Conservation (phyloP, 1,140 invertebrate species). For the Bombus turneri region DNA sequence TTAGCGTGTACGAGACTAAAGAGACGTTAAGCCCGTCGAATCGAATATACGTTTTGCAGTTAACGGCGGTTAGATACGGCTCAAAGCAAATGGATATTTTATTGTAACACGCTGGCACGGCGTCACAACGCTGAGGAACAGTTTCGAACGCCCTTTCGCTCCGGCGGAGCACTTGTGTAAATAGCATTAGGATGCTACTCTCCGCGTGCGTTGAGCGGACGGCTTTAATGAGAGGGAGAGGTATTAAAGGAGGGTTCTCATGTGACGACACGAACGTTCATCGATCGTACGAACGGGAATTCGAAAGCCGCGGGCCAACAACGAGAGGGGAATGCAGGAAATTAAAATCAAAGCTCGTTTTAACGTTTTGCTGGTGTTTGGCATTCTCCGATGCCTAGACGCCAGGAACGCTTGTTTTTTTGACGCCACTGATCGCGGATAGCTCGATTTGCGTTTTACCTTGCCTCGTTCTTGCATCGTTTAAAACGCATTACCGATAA, state of each 20-base stretch:
- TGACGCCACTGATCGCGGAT: background rate
- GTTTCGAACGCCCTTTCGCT: slow-evolving; percentile 57
- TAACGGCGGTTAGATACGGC: background rate
- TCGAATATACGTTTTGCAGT: background rate
- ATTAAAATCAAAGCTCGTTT: slow-evolving; percentile 62
- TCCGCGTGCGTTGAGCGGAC: slow-evolving; percentile 53
- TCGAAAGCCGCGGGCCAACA: slow-evolving; percentile 58
- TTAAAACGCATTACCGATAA: background rate
- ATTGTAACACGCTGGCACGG: slow-evolving; percentile 6
- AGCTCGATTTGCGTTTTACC: background rate
- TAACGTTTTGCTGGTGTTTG: slow-evolving; percentile 37
- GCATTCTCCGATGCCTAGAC: background rate
- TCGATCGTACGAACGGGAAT: slow-evolving; percentile 63
- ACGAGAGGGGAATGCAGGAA: slow-evolving; percentile 50
- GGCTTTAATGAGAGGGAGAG: slow-evolving; percentile 68
- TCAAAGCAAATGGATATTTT: slow-evolving; percentile 26
- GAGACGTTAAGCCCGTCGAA: background rate
- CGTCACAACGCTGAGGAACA: slow-evolving; percentile 15
- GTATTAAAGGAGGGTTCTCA: slow-evolving; percentile 65
- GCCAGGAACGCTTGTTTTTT: background rate
- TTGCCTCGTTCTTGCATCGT: background rate
- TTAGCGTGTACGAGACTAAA: background rate
- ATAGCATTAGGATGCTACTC: slow-evolving; percentile 71
- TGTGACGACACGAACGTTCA: slow-evolving; percentile 67
- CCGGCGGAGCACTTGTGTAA: slow-evolving; percentile 65